Evolutionary conservation across 1,140 invertebrate species (phyloP).

Genomic region (Cotesia vestalis): DNA sequence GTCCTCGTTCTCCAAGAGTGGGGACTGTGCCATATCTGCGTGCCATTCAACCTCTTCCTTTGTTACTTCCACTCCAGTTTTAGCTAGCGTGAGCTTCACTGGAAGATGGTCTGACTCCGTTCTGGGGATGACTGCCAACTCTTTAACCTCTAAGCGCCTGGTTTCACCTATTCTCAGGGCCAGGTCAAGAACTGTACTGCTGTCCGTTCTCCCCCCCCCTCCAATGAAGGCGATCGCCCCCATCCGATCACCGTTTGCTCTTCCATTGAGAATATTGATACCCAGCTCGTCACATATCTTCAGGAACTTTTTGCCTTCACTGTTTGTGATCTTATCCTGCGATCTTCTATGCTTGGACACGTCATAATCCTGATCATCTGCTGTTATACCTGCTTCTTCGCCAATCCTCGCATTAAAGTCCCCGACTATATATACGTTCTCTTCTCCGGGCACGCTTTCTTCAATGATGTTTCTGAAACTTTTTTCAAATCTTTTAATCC

Average conservation of each 20-base stretch:
- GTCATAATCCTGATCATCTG: neutral
- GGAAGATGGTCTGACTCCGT: constrained; percentile 17
- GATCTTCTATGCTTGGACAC: constrained; percentile 10
- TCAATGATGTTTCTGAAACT: constrained; percentile 23
- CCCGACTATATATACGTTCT: constrained; percentile 28
- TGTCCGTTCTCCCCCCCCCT: neutral
- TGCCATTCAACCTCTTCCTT: neutral
- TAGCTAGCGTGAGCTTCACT: neutral
- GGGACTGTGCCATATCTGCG: neutral
- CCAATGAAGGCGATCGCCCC: constrained; percentile 7
- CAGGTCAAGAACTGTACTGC: neutral
- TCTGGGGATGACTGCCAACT: neutral
- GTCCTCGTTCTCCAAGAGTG: no score
- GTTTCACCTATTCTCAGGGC: neutral
- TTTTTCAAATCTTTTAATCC: constrained; percentile 26
- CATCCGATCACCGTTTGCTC: neutral
- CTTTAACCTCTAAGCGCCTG: neutral
- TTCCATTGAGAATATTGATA: neutral
- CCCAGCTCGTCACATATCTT: constrained; percentile 8
- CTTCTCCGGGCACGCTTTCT: constrained; percentile 12
- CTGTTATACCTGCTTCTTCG: neutral
- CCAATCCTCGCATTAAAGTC: constrained; percentile 40
- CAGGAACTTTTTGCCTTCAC: constrained; percentile 32
- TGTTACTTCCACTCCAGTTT: no score
- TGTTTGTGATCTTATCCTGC: constrained; percentile 25